Percentiles rank a stretch among this genome's conserved stretches.
These are phyloP conservation scores for Tamandua tetradactyla DNA, from an alignment of 2,797 vertebrate genomes.

Conservation along the genomic window DNA sequence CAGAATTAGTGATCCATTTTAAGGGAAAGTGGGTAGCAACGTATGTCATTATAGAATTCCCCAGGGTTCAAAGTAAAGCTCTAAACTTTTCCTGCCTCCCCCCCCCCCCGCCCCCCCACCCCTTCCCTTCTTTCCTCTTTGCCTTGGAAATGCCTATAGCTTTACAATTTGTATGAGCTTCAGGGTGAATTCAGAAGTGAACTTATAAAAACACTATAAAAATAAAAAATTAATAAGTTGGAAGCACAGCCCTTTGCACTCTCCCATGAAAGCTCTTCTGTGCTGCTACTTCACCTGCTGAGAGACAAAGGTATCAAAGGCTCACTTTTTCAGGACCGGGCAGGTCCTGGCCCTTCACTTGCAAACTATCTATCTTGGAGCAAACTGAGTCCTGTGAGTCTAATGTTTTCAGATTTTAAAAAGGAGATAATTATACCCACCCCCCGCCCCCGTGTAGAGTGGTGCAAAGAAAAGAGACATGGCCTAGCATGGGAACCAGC, in stretches of 20 bases:
- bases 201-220: conserved; percentile 43
- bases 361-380: not conserved
- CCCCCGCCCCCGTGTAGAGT: not conserved
- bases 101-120: not conserved
- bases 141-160: not conserved
- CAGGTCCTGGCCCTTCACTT: not conserved
- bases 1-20: conserved; percentile 48
- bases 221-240: conserved; percentile 61
- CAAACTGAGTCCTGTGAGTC: not conserved
- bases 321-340: not conserved
- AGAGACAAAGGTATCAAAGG: not conserved
- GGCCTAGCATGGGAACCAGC: not conserved
- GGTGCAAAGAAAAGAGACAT: not conserved
- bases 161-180: conserved; percentile 52
- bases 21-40: not conserved
- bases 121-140: too few species aligned
- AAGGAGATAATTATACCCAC: not conserved
- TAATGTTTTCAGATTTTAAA: not conserved
- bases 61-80: conserved; percentile 11
- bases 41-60: not conserved
- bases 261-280: conserved; percentile 40
- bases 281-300: not conserved
- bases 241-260: conserved; percentile 36
- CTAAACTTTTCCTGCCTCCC: not conserved
- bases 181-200: conserved; percentile 53